Evolutionary conservation across 92 coral and sea anemone genomes (phyloP).

Genomic region (Palythoa heliodiscus): DNA sequence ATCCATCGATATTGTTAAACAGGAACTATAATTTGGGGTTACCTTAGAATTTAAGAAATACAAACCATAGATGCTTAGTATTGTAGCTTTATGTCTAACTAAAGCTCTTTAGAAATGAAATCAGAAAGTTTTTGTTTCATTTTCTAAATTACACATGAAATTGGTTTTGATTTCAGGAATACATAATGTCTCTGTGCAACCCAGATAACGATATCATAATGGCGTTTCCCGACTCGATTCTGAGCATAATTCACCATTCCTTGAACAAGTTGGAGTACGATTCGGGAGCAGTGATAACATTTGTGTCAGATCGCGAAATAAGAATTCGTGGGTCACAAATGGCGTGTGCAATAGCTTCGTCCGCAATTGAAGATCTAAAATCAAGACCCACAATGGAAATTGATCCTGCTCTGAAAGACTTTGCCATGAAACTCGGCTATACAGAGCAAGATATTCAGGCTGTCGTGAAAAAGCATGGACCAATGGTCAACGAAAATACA

Average conservation of each 20-base stretch:
- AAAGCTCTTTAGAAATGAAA: conserved; percentile 3
- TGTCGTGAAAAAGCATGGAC: conserved; percentile 84
- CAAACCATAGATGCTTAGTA: not conserved
- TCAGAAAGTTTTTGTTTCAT: not conserved
- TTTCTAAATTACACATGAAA: not conserved
- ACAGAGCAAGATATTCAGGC: conserved; percentile 69
- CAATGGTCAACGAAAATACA: conserved; percentile 73
- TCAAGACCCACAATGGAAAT: not conserved
- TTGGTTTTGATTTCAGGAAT: conserved; percentile 43
- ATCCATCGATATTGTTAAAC: not conserved
- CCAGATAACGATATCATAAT: conserved; percentile 38
- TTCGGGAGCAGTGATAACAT: conserved; percentile 39
- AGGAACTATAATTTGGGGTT: not conserved
- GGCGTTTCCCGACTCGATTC: conserved; percentile 23
- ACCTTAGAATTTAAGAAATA: not conserved
- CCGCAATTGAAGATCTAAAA: conserved; percentile 43
- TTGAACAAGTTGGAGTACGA: conserved; percentile 39
- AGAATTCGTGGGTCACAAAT: conserved; percentile 41
- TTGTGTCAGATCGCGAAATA: conserved; percentile 33
- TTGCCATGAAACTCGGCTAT: conserved; percentile 89
- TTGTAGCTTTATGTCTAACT: not conserved
- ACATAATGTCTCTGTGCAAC: conserved; percentile 51
- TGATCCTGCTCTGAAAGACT: conserved; percentile 68
- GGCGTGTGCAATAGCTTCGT: conserved; percentile 42
- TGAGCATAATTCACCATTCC: not conserved